Evolutionary conservation across 1,140 invertebrate genomes (phyloP), one percentile per base, ranked within the genome.

Genomic region (Euschistus heros): DNA sequence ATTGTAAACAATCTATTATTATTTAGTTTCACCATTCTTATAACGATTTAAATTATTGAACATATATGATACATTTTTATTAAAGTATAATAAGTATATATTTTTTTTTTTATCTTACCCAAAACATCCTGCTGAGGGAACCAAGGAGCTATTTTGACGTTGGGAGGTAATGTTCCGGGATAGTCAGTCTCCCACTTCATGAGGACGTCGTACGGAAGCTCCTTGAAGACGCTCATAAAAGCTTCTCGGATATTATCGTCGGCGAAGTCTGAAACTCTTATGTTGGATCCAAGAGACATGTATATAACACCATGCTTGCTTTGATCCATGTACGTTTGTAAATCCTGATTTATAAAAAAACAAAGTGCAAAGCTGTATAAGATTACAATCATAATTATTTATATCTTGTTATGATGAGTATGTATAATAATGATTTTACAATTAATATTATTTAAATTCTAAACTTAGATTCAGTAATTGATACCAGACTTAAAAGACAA

Each of bases 51-150:
- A n/a, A n/a, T n/a, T n/a, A 24, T 6, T 61, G 20, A 6, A 10
- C 13, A 13, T 46, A 13, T 13, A 13, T n/a, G 10, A n/a, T n/a
- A 46, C 10, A 46, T 46, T 46, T n/a, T n/a, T 10, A 10, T 13
- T 13, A 46, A 46, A 10, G n/a, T n/a, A n/a, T n/a, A n/a, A n/a
- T n/a, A n/a, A n/a, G n/a, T n/a, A n/a, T 30, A 30, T 4, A 30
- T 30, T 30, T 30, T 30, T 4, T 7, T 30, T 30, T 37, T 10
- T 6, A 37, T n/a, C 50, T 77, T 71, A 86, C 84, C 81, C 68
- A 88, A 73, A 68, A 88, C 76, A 70, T 86, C 85, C 64, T 81
- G 82, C 70, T 89, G 86, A 0, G 86, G 86, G 3, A 88, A 73
- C 86, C 87, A 89, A 46, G 80, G 80, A 30, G 60, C 27, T 71